Base-by-base conservation (phyloP, 1,140 invertebrate species). In the Cryptotermes secundus region DNA sequence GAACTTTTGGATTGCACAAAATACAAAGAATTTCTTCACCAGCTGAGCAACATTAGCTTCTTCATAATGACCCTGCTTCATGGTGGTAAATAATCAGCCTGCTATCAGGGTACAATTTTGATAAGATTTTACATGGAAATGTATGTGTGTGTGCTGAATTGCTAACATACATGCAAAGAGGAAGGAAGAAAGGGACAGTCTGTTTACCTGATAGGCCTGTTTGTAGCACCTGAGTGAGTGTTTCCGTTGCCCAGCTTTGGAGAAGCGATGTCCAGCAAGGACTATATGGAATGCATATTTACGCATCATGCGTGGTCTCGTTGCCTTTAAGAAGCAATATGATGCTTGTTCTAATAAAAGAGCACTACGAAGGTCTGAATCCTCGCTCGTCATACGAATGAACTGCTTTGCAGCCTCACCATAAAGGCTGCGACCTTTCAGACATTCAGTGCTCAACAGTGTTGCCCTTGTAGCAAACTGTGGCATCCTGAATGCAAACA, bases 221-320 rank as follows among this genome's bases (percentile, higher is more conserved):
- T 95, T 94, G 88, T 99, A 99, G 87, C 96, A 97, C 85, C 97
- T 91, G 81, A 98, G 92, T 0, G 97, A 96, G 91, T 99, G 97
- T 88, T 94, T 95, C 84, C 95, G 94, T 88, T 98, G 97, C 0
- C 96, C 96, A 24, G 97, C 96, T 90, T 99, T 98, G 7, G 96
- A 95, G 89, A 94, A 99, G 84, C 97, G 91, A 89, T 99, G 96
- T 7, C 98, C 98, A 81, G 98, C 97, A 26, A 99, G 91, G 34
- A 99, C 97, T 92, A 97, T 96, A 88, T 99, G 97, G 89, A 99
- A 99, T n/a, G 98, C 96, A 89, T 98, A 99, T 90, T 99, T 99
- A 80, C 98, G 92, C 85, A 96, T 93, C 94, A 97, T 96, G 26
- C 93, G 92, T 3, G 93, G 92, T 79, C 94, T 93, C 4, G 92